Evolutionary conservation across 1,140 invertebrate species (phyloP).

Genomic region (Bombus superbus): DNA sequence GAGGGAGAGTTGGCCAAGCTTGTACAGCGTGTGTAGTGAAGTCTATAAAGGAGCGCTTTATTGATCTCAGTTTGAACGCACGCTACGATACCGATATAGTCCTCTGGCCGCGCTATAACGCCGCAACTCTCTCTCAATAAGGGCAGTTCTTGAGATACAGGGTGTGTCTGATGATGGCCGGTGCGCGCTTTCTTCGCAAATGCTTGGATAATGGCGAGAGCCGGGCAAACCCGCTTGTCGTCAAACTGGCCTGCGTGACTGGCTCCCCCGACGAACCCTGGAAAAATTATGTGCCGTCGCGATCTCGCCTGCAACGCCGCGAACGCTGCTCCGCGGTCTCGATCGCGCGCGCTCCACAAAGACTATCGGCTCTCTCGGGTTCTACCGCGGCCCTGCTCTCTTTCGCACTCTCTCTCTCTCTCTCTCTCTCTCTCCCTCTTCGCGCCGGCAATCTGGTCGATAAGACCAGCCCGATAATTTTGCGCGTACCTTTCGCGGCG

Average conservation of each 20-base stretch:
- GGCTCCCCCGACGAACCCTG: conserved; percentile 7
- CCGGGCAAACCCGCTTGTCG: conserved; percentile 19
- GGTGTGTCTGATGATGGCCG: conserved; percentile 43
- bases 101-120: conserved; percentile 37
- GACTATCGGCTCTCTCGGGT: neutral
- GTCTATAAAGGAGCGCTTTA: conserved; percentile 82
- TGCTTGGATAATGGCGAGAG: conserved; percentile 30
- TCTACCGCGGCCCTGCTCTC: neutral
- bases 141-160: conserved; percentile 52
- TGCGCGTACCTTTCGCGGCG: neutral
- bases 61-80: conserved; percentile 82
- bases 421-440: too few relatives aligned
- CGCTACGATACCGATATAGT: conserved; percentile 81
- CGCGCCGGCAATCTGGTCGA: conserved; percentile 7
- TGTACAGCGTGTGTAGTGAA: conserved; percentile 79
- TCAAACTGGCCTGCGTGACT: conserved; percentile 39
- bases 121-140: conserved; percentile 34
- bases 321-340: neutral
- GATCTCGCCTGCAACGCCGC: neutral
- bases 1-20: conserved; percentile 75
- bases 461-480: conserved; percentile 20
- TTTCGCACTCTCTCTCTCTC: neutral
- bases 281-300: conserved; percentile 17
- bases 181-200: conserved; percentile 25
- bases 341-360: neutral